Evolutionary conservation across 2,113 vertebrate genomes (phyloP).

Genomic region (Dinomys branickii): DNA sequence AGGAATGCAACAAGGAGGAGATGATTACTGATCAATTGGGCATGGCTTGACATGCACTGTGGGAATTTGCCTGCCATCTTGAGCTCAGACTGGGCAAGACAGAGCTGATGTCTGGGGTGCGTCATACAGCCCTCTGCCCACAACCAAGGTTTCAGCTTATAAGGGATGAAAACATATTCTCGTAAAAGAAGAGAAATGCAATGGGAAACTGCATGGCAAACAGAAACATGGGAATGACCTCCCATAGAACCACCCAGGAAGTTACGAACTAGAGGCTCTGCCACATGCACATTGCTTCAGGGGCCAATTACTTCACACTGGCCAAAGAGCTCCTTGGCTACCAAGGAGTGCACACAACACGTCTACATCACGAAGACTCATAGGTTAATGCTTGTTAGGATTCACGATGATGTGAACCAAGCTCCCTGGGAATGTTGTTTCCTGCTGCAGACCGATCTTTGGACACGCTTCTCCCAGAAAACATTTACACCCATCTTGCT

Average conservation of each 20-base stretch:
- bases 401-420: accelerated
- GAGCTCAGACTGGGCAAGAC: not conserved
- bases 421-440: not conserved
- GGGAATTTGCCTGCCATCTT: not conserved
- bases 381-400: accelerated
- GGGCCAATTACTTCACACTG: not conserved
- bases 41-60: not conserved
- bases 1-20: not conserved
- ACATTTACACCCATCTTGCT: not conserved
- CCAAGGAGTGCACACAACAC: not conserved
- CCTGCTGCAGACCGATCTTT: not conserved
- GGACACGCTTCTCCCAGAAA: not conserved
- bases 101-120: accelerated
- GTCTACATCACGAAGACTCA: not conserved
- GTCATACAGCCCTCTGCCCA: not conserved
- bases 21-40: slow-evolving; percentile 1
- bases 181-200: not conserved
- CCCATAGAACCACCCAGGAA: accelerated
- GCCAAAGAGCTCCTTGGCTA: not conserved
- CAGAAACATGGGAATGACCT: accelerated
- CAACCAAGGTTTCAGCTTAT: not conserved
- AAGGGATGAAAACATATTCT: not conserved
- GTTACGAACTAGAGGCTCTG: not conserved
- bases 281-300: accelerated
- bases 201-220: not conserved